Evolutionary conservation across 2,113 vertebrate genomes (phyloP).

Genomic region (Pleuronectes platessa): DNA sequence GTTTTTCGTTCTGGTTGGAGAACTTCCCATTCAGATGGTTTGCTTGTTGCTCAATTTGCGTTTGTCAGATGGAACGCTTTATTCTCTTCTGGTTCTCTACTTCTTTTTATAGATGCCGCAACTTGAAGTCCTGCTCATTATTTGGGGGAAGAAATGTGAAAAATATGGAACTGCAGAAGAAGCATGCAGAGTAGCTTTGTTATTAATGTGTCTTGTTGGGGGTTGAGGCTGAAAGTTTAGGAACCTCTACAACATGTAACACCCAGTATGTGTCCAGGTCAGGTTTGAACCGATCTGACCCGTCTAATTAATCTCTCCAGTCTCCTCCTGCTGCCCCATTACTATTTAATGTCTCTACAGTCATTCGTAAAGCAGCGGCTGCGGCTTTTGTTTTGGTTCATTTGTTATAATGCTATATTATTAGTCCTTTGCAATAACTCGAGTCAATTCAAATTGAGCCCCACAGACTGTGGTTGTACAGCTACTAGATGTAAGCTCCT

Average conservation of each 20-base stretch:
- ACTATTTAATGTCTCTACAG: too few relatives aligned
- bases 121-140: not conserved
- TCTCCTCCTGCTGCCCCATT: too few relatives aligned
- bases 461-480: not conserved
- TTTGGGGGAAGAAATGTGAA: not conserved
- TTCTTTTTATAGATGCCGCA: not conserved
- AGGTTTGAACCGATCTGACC: too few relatives aligned
- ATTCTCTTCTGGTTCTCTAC: not conserved
- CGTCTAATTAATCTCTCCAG: too few relatives aligned
- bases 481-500: constrained; percentile 9
- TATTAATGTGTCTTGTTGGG: not conserved
- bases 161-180: not conserved
- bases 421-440: not conserved
- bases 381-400: not conserved
- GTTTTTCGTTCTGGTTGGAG: constrained; percentile 7
- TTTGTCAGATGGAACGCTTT: not conserved
- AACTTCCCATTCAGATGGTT: constrained; percentile 2
- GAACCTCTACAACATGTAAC: too few relatives aligned
- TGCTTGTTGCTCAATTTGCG: not conserved
- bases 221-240: too few relatives aligned
- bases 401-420: not conserved
- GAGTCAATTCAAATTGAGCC: not conserved
- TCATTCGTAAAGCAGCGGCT: not conserved
- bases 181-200: not conserved
- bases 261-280: too few relatives aligned